phyloP scores from a whole-genome alignment of 1,140 invertebrate species.

The Chelonus insularis region DNA sequence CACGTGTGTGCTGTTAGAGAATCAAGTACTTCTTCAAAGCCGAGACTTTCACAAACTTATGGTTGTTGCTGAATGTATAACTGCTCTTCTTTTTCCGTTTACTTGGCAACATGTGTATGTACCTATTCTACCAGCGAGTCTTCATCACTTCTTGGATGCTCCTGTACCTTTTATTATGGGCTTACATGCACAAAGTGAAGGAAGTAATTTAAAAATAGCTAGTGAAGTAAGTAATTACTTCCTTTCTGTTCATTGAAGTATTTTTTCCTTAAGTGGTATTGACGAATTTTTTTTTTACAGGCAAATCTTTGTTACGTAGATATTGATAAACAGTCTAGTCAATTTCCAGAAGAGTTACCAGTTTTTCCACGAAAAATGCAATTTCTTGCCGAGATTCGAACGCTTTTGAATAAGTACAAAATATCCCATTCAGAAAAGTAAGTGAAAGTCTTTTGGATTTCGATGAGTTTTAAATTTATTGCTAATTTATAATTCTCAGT shows the following conservation, averaged over 20 bases:
- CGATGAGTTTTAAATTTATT: too few species aligned
- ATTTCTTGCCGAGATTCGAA: slow-evolving; percentile 82
- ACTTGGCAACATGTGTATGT: slow-evolving; percentile 99
- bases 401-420: slow-evolving; percentile 77
- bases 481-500: too few species aligned
- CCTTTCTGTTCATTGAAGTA: too few species aligned
- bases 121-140: slow-evolving; percentile 92
- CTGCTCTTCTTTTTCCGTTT: slow-evolving; percentile 90
- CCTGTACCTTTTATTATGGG: slow-evolving; percentile 99
- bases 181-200: slow-evolving; percentile 63
- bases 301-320: slow-evolving; percentile 95
- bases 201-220: slow-evolving; percentile 64
- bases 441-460: too few species aligned
- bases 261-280: too few species aligned
- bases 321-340: slow-evolving; percentile 88
- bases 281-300: slow-evolving; percentile 49
- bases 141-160: slow-evolving; percentile 97
- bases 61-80: slow-evolving; percentile 94
- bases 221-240: slow-evolving; percentile 69
- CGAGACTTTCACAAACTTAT: slow-evolving; percentile 93
- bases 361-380: slow-evolving; percentile 87
- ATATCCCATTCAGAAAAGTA: slow-evolving; percentile 59
- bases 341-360: slow-evolving; percentile 94
- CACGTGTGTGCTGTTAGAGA: slow-evolving; percentile 93
- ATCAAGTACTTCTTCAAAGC: slow-evolving; percentile 93